Percentiles rank a stretch among this genome's conserved stretches.
Conservation (phyloP, 2,888 invertebrate genomes). For the Spatulosminthurus flaviceps region DNA sequence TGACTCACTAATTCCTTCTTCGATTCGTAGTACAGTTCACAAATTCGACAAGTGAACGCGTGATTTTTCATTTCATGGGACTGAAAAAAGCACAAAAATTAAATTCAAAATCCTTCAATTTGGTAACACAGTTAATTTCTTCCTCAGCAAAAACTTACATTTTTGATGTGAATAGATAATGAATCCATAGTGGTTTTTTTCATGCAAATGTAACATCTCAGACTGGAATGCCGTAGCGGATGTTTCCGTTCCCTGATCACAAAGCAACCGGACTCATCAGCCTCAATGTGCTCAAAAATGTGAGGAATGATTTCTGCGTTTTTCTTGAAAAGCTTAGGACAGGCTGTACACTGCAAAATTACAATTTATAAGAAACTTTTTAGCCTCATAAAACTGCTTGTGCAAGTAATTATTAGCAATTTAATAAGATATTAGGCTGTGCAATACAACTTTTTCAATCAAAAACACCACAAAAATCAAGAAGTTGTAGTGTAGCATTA, state of each 20-base stretch:
- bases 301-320: conserved; percentile 46
- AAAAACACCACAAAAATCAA: too few species aligned
- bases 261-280: conserved; percentile 1
- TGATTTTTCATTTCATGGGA: conserved; percentile 46
- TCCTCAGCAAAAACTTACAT: conserved; percentile 18
- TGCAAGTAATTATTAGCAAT: too few species aligned
- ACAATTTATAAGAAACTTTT: too few species aligned
- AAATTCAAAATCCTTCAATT: not conserved
- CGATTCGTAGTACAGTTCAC: conserved; percentile 37
- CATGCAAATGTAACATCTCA: conserved; percentile 44
- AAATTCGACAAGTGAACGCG: conserved; percentile 36
- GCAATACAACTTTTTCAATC: too few species aligned
- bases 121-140: not conserved
- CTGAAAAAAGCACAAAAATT: not conserved
- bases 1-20: conserved; percentile 36
- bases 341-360: conserved; percentile 38
- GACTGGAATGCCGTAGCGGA: conserved; percentile 30
- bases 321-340: conserved; percentile 43
- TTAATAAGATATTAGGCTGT: too few species aligned
- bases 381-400: too few species aligned
- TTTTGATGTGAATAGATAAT: conserved; percentile 26
- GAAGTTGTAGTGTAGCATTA: too few species aligned
- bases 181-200: conserved; percentile 39
- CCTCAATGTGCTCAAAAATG: conserved; percentile 44
- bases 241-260: conserved; percentile 24